Conservation (phyloP, 2,888 invertebrate species). For the Argynnis bischoffii region DNA sequence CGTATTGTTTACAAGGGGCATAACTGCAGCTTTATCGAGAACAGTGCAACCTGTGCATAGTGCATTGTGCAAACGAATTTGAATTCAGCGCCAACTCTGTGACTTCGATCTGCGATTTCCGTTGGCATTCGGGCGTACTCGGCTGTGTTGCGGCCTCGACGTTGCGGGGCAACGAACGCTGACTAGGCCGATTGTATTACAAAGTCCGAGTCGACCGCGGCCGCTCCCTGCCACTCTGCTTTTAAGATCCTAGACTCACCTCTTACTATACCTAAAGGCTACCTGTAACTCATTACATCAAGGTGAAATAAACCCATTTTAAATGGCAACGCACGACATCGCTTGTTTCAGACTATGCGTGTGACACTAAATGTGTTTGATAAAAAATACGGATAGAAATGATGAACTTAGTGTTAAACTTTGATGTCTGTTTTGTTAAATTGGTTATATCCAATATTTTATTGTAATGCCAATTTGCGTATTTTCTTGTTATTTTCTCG, state of each 20-base stretch:
- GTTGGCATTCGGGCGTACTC: conserved; percentile 56
- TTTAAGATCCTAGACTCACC: conserved; percentile 77
- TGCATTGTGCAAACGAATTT: conserved; percentile 38
- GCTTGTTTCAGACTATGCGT: conserved; percentile 18
- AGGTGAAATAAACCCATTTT: conserved; percentile 64
- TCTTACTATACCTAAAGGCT: conserved; percentile 72
- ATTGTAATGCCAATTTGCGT: no score
- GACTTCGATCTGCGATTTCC: conserved; percentile 53
- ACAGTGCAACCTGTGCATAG: conserved; percentile 11
- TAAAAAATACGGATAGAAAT: no score
- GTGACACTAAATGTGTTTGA: not conserved
- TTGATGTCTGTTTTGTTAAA: no score
- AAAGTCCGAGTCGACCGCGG: conserved; percentile 76
- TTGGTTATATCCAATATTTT: no score
- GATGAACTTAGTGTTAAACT: no score
- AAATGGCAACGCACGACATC: conserved; percentile 40
- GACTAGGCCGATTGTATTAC: conserved; percentile 81
- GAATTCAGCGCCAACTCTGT: conserved; percentile 36
- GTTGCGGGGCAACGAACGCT: conserved; percentile 76
- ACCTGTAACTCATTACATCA: conserved; percentile 69
- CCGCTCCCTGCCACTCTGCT: conserved; percentile 77
- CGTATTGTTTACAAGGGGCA: not conserved
- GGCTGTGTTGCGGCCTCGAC: conserved; percentile 67
- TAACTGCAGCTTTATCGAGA: not conserved
- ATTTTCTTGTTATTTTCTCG: no score